Evolutionary conservation across 2,797 vertebrate genomes (phyloP).

Genomic region (Anguilla megastoma): DNA sequence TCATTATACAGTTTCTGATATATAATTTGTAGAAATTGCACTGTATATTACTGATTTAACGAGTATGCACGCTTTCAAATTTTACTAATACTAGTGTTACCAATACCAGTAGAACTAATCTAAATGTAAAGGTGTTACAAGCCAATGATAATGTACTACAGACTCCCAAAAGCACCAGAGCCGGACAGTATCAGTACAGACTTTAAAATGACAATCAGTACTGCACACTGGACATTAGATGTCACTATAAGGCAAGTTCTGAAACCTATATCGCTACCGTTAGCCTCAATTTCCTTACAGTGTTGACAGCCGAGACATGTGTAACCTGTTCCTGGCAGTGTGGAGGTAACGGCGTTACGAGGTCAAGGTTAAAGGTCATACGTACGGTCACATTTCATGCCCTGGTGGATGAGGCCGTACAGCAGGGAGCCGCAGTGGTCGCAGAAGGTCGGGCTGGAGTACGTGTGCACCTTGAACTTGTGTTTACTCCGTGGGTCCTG

Average conservation of each 20-base stretch:
- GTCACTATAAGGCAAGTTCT: slow-evolving; percentile 27
- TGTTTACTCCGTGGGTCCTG: slow-evolving; percentile 80
- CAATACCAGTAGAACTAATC: background rate
- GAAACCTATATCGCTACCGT: background rate
- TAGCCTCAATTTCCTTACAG: slow-evolving; percentile 5
- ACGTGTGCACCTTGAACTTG: slow-evolving; percentile 82
- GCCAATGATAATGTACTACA: background rate
- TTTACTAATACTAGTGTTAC: background rate
- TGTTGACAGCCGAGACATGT: background rate
- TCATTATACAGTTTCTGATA: background rate
- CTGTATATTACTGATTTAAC: background rate
- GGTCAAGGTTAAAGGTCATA: slow-evolving; percentile 37
- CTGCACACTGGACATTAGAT: slow-evolving; percentile 8
- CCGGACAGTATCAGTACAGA: background rate
- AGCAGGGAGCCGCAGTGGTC: slow-evolving; percentile 76
- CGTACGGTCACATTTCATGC: slow-evolving; percentile 85
- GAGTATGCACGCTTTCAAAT: background rate
- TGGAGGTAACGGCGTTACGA: background rate
- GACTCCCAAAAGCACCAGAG: background rate
- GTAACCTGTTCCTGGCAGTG: background rate
- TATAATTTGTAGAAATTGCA: background rate
- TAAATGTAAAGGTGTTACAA: background rate
- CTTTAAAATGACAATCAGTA: background rate
- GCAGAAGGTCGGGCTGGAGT: slow-evolving; percentile 85
- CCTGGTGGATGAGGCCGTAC: slow-evolving; percentile 79